Conservation (phyloP, 2,797 vertebrate species). For the Hemibagrus guttatus region DNA sequence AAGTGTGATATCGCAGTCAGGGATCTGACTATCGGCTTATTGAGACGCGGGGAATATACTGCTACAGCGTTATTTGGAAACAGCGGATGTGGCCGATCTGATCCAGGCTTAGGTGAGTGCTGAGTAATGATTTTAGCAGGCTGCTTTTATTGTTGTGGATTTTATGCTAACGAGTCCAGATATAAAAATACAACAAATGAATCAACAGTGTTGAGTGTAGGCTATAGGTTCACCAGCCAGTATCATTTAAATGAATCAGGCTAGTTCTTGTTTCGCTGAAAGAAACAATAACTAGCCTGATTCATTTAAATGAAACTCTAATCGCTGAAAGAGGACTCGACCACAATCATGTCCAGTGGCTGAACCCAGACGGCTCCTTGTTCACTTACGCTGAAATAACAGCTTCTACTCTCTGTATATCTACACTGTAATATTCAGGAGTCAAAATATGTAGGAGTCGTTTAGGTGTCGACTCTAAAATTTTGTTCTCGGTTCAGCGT, state of each 20-base stretch:
- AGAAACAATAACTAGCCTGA: too few relatives aligned
- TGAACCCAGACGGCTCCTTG: background rate
- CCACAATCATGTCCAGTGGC: background rate
- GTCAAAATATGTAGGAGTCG: background rate
- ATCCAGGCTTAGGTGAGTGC: slow-evolving; percentile 27
- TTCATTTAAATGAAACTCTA: too few relatives aligned
- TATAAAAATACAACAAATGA: background rate
- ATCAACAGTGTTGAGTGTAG: background rate
- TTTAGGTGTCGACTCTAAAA: background rate
- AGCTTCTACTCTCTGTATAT: background rate
- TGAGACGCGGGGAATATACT: background rate
- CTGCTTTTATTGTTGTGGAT: background rate
- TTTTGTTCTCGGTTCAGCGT: background rate
- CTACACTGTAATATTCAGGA: too few relatives aligned
- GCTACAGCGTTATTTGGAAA: background rate
- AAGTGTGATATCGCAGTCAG: slow-evolving; percentile 2
- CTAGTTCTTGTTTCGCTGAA: background rate
- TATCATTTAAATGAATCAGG: background rate
- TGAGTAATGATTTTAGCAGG: background rate
- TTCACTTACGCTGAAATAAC: background rate
- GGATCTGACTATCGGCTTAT: background rate
- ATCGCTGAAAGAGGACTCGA: background rate
- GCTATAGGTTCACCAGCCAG: background rate
- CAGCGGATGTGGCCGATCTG: slow-evolving; percentile 17
- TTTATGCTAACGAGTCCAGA: background rate